A percentile compares a stretch with the other conserved stretches of the same genome.
phyloP scores from a whole-genome alignment of 2,797 vertebrate genomes.

The Lophius americanus region DNA sequence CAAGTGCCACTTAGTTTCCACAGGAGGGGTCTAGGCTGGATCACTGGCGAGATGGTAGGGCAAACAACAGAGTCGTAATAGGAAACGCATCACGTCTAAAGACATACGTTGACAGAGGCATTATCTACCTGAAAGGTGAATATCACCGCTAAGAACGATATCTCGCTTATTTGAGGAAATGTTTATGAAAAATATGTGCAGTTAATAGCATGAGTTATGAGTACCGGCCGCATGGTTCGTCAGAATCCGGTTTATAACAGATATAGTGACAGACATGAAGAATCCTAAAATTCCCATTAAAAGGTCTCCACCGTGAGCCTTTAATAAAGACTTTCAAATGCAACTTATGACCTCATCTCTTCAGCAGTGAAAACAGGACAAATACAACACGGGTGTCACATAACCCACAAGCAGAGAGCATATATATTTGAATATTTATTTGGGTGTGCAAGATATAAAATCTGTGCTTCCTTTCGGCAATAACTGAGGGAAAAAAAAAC shows the following conservation, averaged over 20 bases:
- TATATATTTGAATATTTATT: constrained; percentile 51
- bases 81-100: constrained; percentile 77
- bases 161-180: constrained; percentile 18
- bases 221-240: constrained; percentile 23
- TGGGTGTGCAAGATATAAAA: constrained; percentile 44
- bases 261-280: constrained; percentile 8
- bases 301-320: constrained; percentile 33
- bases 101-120: constrained; percentile 37
- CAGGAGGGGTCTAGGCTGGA: constrained; percentile 78
- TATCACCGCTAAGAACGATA: constrained; percentile 8
- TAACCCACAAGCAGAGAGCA: constrained; percentile 1
- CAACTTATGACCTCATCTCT: not conserved
- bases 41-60: constrained; percentile 81
- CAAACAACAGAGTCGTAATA: constrained; percentile 74
- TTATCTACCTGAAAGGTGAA: constrained; percentile 2
- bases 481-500: constrained; percentile 56
- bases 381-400: constrained; percentile 1
- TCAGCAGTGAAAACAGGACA: constrained; percentile 10
- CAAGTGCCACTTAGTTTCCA: constrained; percentile 87
- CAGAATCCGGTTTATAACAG: constrained; percentile 15
- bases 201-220: constrained; percentile 16
- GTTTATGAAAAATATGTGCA: constrained; percentile 35
- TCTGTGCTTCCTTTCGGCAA: constrained; percentile 27
- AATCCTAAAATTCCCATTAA: not conserved
- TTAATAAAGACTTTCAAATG: constrained; percentile 10